Base-by-base conservation (phyloP, 37 sponge, comb jelly and placozoan species). In the Halichondria panicea region DNA sequence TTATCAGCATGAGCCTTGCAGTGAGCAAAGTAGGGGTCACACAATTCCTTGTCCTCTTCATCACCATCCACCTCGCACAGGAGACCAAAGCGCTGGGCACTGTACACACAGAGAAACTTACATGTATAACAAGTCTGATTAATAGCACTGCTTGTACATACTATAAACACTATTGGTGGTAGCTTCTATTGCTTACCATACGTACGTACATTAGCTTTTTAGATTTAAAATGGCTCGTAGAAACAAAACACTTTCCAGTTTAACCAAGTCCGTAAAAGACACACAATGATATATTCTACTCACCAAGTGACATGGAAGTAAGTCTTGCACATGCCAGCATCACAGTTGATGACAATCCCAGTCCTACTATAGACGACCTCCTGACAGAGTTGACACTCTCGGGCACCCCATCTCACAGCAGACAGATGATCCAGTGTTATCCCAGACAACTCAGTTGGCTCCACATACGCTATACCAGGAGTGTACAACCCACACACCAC, bases 281-380 rank as follows among this genome's bases (percentile, higher is more conserved):
- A n/a, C n/a, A n/a, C n/a, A n/a, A n/a, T n/a, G n/a, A n/a, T n/a
- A n/a, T n/a, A n/a, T n/a, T n/a, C n/a, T n/a, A n/a, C 78, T 39
- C 25, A 95, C 95, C 95, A 95, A 34, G 95, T 95, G 44, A 84
- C 89, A 66, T 95, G 95, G 68, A 95, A 95, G 65, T 45, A 71
- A 35, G 70, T 88, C 52, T 83, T 83, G 68, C 95, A 95, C 35
- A 95, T 59, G 3, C 95, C 95, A 66, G 92, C 95, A 71, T 95
- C 95, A 88, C 95, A 95, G 1, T 70, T 67, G 34, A 95, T 88
- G 64, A 92, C 90, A 45, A 94, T 67, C 21, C 95, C 95, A 58
- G 85, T 86, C 55, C 31, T 69, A n/a, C 83, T 72, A 18, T 46
- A 46, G 4, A 19, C 9, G n/a, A 59, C 72, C 21, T 88, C 82